A percentile compares a stretch with the other conserved stretches of the same genome.
These are phyloP conservation scores for Gasterosteus nipponicus DNA, from an alignment of 2,113 vertebrate genomes.

Conservation along the genomic window DNA sequence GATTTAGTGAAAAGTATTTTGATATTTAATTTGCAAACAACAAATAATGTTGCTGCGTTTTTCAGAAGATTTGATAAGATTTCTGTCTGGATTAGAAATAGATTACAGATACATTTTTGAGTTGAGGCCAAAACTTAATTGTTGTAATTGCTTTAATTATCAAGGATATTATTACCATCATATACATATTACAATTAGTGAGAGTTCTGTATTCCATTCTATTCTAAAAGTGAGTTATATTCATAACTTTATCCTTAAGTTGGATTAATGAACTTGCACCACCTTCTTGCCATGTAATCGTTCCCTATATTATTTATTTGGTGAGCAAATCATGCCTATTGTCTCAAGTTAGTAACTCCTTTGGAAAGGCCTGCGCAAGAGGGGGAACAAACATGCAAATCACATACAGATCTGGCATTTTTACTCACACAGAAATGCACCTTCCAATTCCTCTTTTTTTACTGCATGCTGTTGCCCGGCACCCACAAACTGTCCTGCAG, in stretches of 20 bases:
- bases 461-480: conserved; percentile 37
- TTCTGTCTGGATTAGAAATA: not conserved
- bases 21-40: not conserved
- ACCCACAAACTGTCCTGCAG: conserved; percentile 32
- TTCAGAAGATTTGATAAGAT: not conserved
- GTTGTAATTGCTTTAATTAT: not conserved
- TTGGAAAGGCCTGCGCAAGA: conserved; percentile 37
- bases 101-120: not conserved
- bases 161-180: not conserved
- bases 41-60: not conserved
- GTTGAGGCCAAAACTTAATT: not conserved
- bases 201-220: not conserved
- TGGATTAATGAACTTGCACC: conserved; percentile 1
- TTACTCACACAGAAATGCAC: conserved; percentile 66
- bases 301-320: conserved; percentile 16
- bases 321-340: not conserved
- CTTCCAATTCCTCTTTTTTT: conserved; percentile 65
- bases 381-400: conserved; percentile 65
- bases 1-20: not conserved
- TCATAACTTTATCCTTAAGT: not conserved
- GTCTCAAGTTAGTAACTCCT: not conserved
- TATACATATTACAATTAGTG: not conserved
- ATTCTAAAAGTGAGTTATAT: not conserved
- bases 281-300: not conserved
- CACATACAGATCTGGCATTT: conserved; percentile 59